Percentiles rank a stretch among this genome's conserved stretches.
phyloP scores from a whole-genome alignment of 2,797 vertebrate species.

The Apodemus agrarius region DNA sequence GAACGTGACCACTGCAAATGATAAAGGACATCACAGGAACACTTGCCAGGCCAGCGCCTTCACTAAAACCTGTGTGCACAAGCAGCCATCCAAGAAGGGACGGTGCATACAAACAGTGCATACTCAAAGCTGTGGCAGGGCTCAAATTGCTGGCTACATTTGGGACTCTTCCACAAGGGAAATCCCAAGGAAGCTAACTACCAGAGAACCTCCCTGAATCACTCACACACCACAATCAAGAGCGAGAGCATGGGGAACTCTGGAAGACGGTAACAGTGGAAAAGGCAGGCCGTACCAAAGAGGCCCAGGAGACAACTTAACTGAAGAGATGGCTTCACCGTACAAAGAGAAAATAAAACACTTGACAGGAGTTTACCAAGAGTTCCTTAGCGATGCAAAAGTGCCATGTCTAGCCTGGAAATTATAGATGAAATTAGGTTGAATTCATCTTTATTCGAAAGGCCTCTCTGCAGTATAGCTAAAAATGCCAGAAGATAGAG shows the following conservation, averaged over 20 bases:
- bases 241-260: neutral
- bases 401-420: conserved; percentile 13
- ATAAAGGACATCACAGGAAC: neutral
- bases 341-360: neutral
- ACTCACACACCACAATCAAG: neutral
- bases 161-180: neutral
- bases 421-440: conserved; percentile 30
- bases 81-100: neutral
- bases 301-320: neutral
- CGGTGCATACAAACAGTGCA: too few relatives aligned
- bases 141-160: neutral
- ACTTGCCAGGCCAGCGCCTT: neutral
- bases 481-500: neutral
- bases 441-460: conserved; percentile 50
- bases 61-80: neutral
- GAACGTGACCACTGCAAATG: neutral
- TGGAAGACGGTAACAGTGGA: neutral
- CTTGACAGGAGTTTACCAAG: neutral
- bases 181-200: neutral
- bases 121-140: neutral
- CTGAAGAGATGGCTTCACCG: neutral
- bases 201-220: neutral
- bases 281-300: neutral
- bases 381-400: neutral
- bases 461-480: conserved; percentile 16